Conservation (phyloP, 2,888 invertebrate species). For the Lissonota sp. region DNA sequence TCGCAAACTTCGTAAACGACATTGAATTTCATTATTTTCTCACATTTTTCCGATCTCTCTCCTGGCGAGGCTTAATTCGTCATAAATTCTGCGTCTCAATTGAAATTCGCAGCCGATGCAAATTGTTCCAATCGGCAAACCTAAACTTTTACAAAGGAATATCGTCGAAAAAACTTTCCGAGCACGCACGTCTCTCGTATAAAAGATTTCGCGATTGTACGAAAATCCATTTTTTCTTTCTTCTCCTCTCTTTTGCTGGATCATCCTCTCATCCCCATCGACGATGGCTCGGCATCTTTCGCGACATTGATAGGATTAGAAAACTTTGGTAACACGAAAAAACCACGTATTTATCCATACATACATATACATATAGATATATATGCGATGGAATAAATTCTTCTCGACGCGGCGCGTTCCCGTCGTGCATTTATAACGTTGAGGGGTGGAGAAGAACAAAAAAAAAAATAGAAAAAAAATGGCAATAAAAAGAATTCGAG, state of each 20-base stretch:
- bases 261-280: background rate
- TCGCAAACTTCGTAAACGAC: too few relatives aligned
- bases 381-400: slow-evolving; percentile 43
- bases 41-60: too few relatives aligned
- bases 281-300: background rate
- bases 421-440: slow-evolving; percentile 39
- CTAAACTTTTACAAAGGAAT: too few relatives aligned
- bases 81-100: too few relatives aligned
- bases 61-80: background rate
- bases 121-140: too few relatives aligned
- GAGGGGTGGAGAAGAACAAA: background rate
- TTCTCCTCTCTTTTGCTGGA: background rate
- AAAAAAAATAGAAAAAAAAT: slow-evolving; percentile 35
- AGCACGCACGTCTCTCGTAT: too few relatives aligned
- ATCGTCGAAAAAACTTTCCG: too few relatives aligned
- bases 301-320: slow-evolving; percentile 49
- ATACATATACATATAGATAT: slow-evolving; percentile 17
- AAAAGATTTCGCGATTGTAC: too few relatives aligned
- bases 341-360: background rate
- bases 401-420: slow-evolving; percentile 10
- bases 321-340: slow-evolving; percentile 34
- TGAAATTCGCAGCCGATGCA: too few relatives aligned
- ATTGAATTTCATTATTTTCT: too few relatives aligned
- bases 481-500: slow-evolving; percentile 51
- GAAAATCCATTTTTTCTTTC: too few relatives aligned